Conservation (phyloP, 2,113 vertebrate species). For the Dipodomys spectabilis region DNA sequence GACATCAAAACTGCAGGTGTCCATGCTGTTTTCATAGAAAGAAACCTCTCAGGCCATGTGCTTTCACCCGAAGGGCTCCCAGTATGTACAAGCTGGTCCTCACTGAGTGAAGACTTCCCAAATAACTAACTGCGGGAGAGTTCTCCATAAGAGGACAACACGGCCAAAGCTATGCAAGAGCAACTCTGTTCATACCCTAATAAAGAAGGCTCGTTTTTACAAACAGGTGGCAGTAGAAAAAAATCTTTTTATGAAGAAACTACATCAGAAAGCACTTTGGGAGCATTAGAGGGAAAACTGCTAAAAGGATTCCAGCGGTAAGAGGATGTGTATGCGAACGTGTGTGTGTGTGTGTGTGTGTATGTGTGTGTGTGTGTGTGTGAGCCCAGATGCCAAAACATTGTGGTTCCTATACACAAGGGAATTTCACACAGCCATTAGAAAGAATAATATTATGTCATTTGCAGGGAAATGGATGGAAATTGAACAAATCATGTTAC, state of each 20-base stretch:
- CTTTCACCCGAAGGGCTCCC: background rate
- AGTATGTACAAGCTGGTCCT: background rate
- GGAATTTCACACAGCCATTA: no score
- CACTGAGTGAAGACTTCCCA: background rate
- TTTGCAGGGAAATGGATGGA: no score
- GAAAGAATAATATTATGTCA: no score
- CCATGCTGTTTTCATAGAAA: background rate
- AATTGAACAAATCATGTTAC: no score
- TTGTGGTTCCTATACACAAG: no score
- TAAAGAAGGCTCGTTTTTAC: background rate
- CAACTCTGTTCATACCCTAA: background rate
- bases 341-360: no score
- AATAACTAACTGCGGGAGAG: background rate
- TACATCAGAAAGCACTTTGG: background rate
- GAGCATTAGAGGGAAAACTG: background rate
- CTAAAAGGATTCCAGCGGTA: background rate
- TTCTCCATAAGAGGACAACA: background rate
- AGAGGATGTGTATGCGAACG: background rate
- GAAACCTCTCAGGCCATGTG: rapidly evolving
- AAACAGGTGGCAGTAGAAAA: background rate
- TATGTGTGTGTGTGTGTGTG: no score
- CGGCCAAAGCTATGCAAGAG: background rate
- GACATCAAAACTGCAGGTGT: background rate
- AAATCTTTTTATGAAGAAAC: background rate
- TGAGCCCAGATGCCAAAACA: no score